Percentiles rank a stretch among this genome's conserved stretches.
phyloP scores from a whole-genome alignment of 2,888 invertebrate species.

The Phaedon cochleariae region DNA sequence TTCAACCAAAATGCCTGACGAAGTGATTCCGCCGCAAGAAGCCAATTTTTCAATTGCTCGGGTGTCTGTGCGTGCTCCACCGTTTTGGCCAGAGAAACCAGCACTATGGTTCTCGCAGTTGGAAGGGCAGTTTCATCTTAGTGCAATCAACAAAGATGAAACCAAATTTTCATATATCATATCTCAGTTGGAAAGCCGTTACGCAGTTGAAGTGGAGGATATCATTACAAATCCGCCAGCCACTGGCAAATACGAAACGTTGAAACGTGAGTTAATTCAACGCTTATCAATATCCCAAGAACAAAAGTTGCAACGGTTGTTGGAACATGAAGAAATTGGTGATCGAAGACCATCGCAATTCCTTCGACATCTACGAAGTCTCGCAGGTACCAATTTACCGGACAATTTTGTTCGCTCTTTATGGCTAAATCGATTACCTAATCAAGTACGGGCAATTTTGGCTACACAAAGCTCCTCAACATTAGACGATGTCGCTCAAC shows the following conservation, averaged over 20 bases:
- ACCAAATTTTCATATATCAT: not conserved
- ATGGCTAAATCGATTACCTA: not conserved
- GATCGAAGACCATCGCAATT: constrained; percentile 5
- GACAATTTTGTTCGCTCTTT: not conserved
- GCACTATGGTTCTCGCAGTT: not conserved
- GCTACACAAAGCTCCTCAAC: not conserved
- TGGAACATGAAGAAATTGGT: constrained; percentile 28
- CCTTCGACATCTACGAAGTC: not conserved
- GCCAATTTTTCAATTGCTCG: too few species aligned
- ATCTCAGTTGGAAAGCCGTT: not conserved
- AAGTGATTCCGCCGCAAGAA: too few species aligned
- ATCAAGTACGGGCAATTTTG: not conserved
- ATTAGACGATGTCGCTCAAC: too few species aligned
- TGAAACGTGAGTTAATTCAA: constrained; percentile 1
- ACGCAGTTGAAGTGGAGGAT: not conserved
- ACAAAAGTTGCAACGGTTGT: constrained; percentile 19
- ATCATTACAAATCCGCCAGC: not conserved
- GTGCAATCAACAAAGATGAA: not conserved
- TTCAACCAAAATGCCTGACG: too few species aligned
- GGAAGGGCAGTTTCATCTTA: not conserved
- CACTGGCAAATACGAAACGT: not conserved
- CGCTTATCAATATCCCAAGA: constrained; percentile 19
- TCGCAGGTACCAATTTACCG: not conserved
- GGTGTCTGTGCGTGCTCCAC: too few species aligned
- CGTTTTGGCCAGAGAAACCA: not conserved